Evolutionary conservation across 1,140 invertebrate genomes (phyloP), one percentile per base, ranked within the genome.

Genomic region (Parasteatoda tepidariorum): DNA sequence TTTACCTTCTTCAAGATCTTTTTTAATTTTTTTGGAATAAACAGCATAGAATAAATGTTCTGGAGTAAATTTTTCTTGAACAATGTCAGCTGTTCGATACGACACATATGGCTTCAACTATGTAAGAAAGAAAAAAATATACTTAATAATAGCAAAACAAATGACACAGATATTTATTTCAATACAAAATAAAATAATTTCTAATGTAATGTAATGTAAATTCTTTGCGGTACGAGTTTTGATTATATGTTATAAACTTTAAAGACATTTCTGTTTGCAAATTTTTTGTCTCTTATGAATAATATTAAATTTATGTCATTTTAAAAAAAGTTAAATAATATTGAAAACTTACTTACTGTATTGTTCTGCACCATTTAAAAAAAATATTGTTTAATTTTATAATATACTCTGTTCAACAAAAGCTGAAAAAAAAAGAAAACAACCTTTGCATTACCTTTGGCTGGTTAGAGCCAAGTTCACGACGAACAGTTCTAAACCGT

Each of bases 31-130:
- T 76, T 92, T 87, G 2, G 92, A 92, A 89, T 98, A 98, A 0
- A 96, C 90, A 3, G 92, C 92, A 88, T 95, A 91, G 88, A 98
- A 98, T 22, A 98, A 90, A 88, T 96, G 92, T 89, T 96, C 88
- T 9, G 96, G 90, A 18, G 95, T 96, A 85, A 97, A 96, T 88
- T 94, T 92, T 9, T 92, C 91, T 88, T 96, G 94, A 15, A 90
- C 87, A 3, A 97, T 91, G 73, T 96, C 93, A 11, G 91, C 89
- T 0, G 92, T 91, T 89, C 91, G 92, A 86, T 98, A 98, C 0
- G 95, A 96, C 0, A 98, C 97, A 88, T 99, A 99, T 0, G 97
- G 96, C 89, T 97, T 97, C 30, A 99, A 90, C 89, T 93, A n/a
- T n/a, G n/a, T n/a, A n/a, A n/a, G 88, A 67, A 92, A 93, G 84